phyloP scores from a whole-genome alignment of 2,797 vertebrate genomes.

The Xyrichtys novacula region DNA sequence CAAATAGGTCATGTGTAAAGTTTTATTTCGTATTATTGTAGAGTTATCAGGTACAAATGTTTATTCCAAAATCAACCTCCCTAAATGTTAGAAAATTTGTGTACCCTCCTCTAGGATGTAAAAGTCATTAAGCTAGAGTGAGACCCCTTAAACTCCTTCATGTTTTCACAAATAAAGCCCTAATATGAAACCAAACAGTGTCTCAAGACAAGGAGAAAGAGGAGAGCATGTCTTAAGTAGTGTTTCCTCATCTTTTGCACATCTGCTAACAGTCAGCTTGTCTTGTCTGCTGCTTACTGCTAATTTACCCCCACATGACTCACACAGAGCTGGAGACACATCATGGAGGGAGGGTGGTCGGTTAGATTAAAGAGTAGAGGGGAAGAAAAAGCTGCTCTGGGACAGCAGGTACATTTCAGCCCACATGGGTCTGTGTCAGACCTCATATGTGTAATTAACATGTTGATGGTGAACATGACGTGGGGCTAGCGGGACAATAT shows the following conservation, averaged over 20 bases:
- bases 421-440: constrained; percentile 64
- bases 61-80: constrained; percentile 30
- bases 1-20: constrained; percentile 54
- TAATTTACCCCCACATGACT: constrained; percentile 70
- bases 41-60: constrained; percentile 34
- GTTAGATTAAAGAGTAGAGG: constrained; percentile 54
- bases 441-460: constrained; percentile 63
- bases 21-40: constrained; percentile 34
- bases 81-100: constrained; percentile 2
- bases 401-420: constrained; percentile 64
- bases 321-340: constrained; percentile 43
- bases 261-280: constrained; percentile 72
- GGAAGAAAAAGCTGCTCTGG: constrained; percentile 30
- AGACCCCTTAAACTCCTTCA: neutral
- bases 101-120: neutral
- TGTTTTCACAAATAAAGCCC: neutral
- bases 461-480: constrained; percentile 66
- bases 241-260: constrained; percentile 69
- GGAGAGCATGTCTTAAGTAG: constrained; percentile 42
- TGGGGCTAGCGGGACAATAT: constrained; percentile 5
- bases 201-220: constrained; percentile 29
- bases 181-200: constrained; percentile 26
- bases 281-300: constrained; percentile 67
- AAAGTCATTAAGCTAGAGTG: constrained; percentile 8
- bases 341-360: constrained; percentile 41